Conservation (phyloP, 2,797 vertebrate species). For the Darevskia mixta region DNA sequence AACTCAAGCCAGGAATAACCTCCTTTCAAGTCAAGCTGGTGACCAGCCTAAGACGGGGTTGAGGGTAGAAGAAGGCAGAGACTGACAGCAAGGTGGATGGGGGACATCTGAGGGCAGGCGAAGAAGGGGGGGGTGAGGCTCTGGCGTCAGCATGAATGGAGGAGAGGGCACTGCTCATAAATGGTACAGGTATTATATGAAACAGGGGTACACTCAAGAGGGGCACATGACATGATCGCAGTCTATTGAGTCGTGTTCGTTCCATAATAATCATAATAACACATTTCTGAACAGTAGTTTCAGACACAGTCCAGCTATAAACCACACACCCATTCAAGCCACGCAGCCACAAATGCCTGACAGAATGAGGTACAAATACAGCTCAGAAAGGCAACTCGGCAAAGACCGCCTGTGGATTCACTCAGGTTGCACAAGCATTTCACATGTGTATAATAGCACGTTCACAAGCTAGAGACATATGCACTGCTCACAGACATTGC, state of each 20-base stretch:
- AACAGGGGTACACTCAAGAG: background rate
- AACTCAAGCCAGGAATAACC: constrained; percentile 20
- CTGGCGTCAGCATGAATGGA: background rate
- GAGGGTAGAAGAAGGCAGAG: background rate
- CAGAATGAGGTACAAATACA: background rate
- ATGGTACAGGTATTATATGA: background rate
- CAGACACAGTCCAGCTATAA: background rate
- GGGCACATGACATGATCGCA: background rate
- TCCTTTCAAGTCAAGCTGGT: background rate
- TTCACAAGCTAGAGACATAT: background rate
- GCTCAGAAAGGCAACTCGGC: background rate
- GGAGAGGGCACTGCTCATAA: background rate
- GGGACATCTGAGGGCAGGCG: background rate
- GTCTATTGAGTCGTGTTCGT: background rate
- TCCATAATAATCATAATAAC: no score
- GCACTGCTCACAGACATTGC: background rate
- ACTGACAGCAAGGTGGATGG: background rate
- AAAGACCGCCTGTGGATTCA: background rate
- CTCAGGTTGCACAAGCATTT: background rate
- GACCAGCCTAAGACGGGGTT: background rate
- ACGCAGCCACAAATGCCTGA: background rate
- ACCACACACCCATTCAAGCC: background rate
- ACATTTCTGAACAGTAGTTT: background rate
- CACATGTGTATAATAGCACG: background rate
- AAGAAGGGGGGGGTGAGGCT: background rate